phyloP scores from a whole-genome alignment of 53 echinoderm and acorn worm species.

The Temnopleurus reevesii region DNA sequence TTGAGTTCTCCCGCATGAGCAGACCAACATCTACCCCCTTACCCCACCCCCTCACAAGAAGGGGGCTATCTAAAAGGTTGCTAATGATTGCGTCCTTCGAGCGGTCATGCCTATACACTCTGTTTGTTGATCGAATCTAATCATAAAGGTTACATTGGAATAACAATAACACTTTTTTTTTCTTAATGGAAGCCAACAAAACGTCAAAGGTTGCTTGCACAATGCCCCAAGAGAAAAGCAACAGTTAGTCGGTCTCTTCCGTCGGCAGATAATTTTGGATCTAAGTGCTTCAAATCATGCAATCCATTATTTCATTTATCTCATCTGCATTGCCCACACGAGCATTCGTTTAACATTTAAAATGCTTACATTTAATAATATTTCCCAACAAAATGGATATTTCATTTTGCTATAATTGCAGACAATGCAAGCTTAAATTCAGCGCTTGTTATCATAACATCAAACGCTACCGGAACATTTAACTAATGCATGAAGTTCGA shows the following conservation, averaged over 20 bases:
- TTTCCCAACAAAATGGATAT: neutral
- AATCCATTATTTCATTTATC: constrained; percentile 37
- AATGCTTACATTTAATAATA: neutral
- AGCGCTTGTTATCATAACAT: neutral
- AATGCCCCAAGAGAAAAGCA: constrained; percentile 29
- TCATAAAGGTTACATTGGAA: constrained; percentile 9
- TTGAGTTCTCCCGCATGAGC: no score
- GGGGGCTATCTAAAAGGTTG: neutral
- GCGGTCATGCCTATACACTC: neutral
- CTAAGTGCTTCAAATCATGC: constrained; percentile 4
- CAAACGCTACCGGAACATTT: neutral
- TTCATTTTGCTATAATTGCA: constrained; percentile 11
- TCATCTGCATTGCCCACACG: neutral
- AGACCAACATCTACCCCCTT: no score
- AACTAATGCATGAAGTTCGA: neutral
- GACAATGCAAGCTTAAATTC: neutral
- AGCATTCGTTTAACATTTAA: constrained; percentile 27
- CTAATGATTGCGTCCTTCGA: neutral
- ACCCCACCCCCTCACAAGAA: neutral
- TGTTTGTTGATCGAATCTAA: constrained; percentile 1
- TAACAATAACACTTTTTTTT: neutral
- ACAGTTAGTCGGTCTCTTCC: neutral
- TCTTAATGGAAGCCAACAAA: neutral
- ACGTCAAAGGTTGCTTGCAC: neutral
- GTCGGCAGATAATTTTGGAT: neutral